A percentile compares a stretch with the other conserved stretches of the same genome.
Evolutionary conservation across 2,113 vertebrate genomes (phyloP).

Genomic region (Acanthochromis polyacanthus): DNA sequence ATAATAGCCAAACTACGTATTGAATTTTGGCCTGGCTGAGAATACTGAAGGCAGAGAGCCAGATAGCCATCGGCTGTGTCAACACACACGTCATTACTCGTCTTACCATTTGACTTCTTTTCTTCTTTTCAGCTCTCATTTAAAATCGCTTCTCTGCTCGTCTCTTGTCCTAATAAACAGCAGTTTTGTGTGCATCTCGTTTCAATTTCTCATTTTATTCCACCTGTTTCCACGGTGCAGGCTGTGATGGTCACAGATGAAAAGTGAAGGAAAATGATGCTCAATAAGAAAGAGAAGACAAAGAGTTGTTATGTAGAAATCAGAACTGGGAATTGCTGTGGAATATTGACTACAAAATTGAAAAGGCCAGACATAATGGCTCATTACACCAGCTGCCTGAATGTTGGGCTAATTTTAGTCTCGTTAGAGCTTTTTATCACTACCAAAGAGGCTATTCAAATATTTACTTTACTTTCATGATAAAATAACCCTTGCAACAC

Average conservation of each 20-base stretch:
- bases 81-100: constrained; percentile 34
- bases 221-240: background rate
- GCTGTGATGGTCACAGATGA: constrained; percentile 4
- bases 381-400: background rate
- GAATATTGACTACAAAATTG: background rate
- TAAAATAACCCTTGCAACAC: no score
- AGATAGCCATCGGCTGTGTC: constrained; percentile 52
- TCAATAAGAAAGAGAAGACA: background rate
- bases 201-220: constrained; percentile 20
- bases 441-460: background rate
- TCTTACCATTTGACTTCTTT: constrained; percentile 24
- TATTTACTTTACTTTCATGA: background rate
- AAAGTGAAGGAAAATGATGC: background rate
- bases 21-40: constrained; percentile 48
- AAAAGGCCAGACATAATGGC: background rate
- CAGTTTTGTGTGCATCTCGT: background rate
- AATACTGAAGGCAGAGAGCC: constrained; percentile 38
- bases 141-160: background rate
- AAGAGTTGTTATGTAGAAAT: background rate
- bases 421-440: background rate
- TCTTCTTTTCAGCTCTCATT: background rate
- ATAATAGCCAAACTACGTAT: constrained; percentile 55
- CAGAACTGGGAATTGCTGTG: constrained; percentile 3
- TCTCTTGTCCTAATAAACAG: constrained; percentile 1
- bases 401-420: background rate